phyloP scores from a whole-genome alignment of 2,888 invertebrate species.

The Lithophane leautieri region DNA sequence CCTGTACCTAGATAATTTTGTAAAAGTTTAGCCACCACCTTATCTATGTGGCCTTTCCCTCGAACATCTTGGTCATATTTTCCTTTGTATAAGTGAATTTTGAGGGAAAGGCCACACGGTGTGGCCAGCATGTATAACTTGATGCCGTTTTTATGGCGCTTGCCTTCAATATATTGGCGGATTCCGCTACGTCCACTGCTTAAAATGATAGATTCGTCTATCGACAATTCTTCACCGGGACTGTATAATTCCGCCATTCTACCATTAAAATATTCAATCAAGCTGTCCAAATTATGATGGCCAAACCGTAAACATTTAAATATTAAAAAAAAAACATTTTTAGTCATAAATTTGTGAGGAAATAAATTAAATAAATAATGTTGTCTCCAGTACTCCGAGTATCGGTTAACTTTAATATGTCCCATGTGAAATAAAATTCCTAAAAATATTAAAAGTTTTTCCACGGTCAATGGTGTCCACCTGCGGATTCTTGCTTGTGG shows the following conservation, averaged over 20 bases:
- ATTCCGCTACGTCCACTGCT: neutral
- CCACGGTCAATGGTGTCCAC: neutral
- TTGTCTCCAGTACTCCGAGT: neutral
- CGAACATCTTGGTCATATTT: neutral
- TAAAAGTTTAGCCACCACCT: neutral
- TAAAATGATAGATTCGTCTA: neutral
- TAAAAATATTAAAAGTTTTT: neutral
- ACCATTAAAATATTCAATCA: neutral
- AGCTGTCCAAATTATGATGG: neutral
- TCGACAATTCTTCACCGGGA: neutral
- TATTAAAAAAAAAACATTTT: neutral
- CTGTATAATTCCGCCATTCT: conserved; percentile 6
- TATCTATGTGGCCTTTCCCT: conserved; percentile 2
- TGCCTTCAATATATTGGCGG: conserved; percentile 1
- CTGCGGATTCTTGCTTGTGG: neutral
- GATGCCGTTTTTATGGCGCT: neutral
- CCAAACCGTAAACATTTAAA: conserved; percentile 7
- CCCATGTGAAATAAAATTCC: neutral
- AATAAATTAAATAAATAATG: conserved; percentile 2
- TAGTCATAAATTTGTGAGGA: neutral
- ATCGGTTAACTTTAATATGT: neutral
- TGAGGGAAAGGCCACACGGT: conserved; percentile 11
- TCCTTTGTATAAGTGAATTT: neutral
- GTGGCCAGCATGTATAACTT: conserved; percentile 14
- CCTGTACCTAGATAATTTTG: neutral